Base-by-base conservation (phyloP, 2,113 vertebrate genomes). In the Microtus pennsylvanicus region DNA sequence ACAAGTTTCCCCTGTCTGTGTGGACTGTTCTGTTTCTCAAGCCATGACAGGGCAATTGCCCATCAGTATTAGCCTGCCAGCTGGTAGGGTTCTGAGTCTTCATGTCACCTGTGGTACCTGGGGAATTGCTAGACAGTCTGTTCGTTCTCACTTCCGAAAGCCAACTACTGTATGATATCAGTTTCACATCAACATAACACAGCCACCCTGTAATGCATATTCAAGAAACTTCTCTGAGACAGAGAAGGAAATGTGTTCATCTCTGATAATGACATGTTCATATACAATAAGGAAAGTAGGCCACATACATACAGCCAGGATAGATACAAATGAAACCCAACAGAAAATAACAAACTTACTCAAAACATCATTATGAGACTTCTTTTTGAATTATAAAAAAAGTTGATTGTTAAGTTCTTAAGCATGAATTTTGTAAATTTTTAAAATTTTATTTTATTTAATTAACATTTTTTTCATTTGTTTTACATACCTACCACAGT, bases 1-100 rank as follows among this genome's bases (percentile, higher is more conserved):
- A 75, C 72, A 75, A 75, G 24, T 74, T 75, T 42, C 38, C 21
- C 72, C 38, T 42, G 38, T 10, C 21, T 42, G n/a, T 5, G 72
- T 12, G 38, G 9, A 5, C 38, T 75, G n/a, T 38, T 4, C n/a
- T 42, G 4, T 74, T n/a, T 74, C 72, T 42, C 19, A 74, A 74
- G 72, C 38, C n/a, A 42, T 38, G 21, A 38, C 5, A 42, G 72
- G 38, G 72, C 72, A 75, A 16, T 58, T 58, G 58, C n/a, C 21
- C 0, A 11, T 2, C 0, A 11, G n/a, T 21, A 24, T 22, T 22
- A 38, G 9, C n/a, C n/a, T 24, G n/a, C 21, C 38, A 24, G 72
- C n/a, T 24, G n/a, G 9, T 3, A 75, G 21, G 38, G 38, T 38
- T 42, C 72, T 75, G 21, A 75, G 38, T 42, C 8, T 42, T 22